Base-by-base conservation (phyloP, 1,140 invertebrate species). In the Monomorium pharaonis region DNA sequence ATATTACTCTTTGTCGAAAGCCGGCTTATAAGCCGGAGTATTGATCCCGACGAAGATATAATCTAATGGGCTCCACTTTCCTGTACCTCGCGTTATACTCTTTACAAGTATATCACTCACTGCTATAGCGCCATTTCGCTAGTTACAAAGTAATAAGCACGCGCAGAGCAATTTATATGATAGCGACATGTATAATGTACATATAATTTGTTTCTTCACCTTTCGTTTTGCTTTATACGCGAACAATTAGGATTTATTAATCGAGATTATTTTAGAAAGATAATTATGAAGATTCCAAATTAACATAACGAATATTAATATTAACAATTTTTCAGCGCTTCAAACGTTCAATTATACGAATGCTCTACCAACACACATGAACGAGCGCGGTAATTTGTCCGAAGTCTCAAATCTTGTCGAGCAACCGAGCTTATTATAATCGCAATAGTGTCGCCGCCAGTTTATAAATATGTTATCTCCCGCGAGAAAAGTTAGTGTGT, bases 381-480 rank as follows among this genome's bases (percentile, higher is more conserved):
- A 54, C 21, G n/a, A 44, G n/a, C 9, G n/a, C 10, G 14, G 27
- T 47, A 44, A 54, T 49, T n/a, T 27, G 67, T 42, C 27, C n/a
- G 3, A 58, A n/a, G 49, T 78, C 9, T 54, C 63, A 6, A 33
- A 81, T 83, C 72, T 44, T 54, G 14, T 47, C 62, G 37, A 6
- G 18, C 49, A 27, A 3, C n/a, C 18, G 24, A 58, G 24, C 30
- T 58, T 33, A 14, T 27, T 16, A 54, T 84, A 84, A 75, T 76
- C 42, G 24, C 60, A 42, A 30, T n/a, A 24, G 16, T 14, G 24
- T 5, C 42, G 60, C 47, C 37, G 63, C 9, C 14, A 37, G 42
- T 42, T 14, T 9, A 88, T 87, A 90, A 91, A 90, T 90, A 88
- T 78, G 78, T 89, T 90, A 89, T 87, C 85, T 90, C 88, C 87